A percentile compares a stretch with the other conserved stretches of the same genome.
These are phyloP conservation scores for Pygocentrus nattereri DNA, from an alignment of 2,797 vertebrate species.

Conservation along the genomic window DNA sequence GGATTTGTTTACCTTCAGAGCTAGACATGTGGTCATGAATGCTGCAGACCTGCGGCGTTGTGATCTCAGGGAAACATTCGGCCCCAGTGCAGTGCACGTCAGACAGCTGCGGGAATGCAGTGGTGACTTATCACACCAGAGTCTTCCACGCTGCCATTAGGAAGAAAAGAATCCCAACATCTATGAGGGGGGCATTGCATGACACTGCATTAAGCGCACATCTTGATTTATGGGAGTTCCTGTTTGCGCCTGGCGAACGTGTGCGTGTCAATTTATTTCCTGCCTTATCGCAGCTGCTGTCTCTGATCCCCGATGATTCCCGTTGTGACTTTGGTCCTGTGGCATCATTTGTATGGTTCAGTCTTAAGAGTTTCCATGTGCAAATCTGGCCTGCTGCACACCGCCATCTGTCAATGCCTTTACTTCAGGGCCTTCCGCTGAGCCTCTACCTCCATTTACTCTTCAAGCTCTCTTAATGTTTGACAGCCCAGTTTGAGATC, in stretches of 20 bases:
- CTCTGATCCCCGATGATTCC: not conserved
- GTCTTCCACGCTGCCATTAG: conserved; percentile 5
- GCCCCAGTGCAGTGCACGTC: not conserved
- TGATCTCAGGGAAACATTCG: conserved; percentile 5
- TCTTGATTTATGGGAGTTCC: not conserved
- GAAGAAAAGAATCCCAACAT: not conserved
- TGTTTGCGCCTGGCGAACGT: not conserved
- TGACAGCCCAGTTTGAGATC: conserved; percentile 33
- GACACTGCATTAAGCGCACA: conserved; percentile 27
- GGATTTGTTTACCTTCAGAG: conserved; percentile 27
- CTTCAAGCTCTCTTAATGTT: conserved; percentile 13
- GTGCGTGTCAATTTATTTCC: conserved; percentile 26
- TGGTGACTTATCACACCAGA: conserved; percentile 1
- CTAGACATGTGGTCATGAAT: conserved; percentile 37
- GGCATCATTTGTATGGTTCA: conserved; percentile 27
- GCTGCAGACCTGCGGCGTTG: not conserved
- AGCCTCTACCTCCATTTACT: conserved; percentile 30
- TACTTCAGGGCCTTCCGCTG: conserved; percentile 17
- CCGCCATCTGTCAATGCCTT: conserved; percentile 43
- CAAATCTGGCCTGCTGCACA: conserved; percentile 30
- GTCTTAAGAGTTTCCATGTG: conserved; percentile 43
- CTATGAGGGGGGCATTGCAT: conserved; percentile 5
- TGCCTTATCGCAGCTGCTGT: conserved; percentile 10
- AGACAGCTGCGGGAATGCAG: not conserved
- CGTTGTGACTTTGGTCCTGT: not conserved